These are phyloP conservation scores for Drepana falcataria DNA, from an alignment of 2,888 invertebrate species.

Conservation along the genomic window DNA sequence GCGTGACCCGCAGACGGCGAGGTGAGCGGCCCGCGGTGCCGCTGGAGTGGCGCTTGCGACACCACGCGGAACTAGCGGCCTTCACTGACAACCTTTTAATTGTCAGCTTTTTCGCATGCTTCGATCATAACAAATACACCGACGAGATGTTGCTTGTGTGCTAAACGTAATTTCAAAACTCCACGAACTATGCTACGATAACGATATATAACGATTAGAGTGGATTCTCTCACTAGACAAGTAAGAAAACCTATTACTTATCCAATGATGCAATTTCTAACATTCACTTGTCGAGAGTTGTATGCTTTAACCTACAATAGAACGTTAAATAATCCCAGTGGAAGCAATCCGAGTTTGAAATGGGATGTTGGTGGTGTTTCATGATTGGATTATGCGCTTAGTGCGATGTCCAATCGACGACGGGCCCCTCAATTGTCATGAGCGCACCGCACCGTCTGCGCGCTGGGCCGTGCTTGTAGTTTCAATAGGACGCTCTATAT, in stretches of 20 bases:
- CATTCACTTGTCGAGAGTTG: constrained; percentile 4
- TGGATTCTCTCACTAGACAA: neutral
- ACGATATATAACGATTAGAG: neutral
- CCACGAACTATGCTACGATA: neutral
- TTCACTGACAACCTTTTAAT: constrained; percentile 73
- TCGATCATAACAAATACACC: constrained; percentile 19
- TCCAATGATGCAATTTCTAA: neutral
- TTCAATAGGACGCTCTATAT: constrained; percentile 38
- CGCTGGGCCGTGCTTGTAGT: constrained; percentile 28
- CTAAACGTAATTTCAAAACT: constrained; percentile 1
- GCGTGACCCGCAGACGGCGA: constrained; percentile 65
- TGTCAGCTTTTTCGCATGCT: constrained; percentile 50
- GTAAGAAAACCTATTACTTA: neutral
- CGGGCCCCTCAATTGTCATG: constrained; percentile 53
- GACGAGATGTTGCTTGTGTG: constrained; percentile 9
- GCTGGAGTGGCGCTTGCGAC: constrained; percentile 50
- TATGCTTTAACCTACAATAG: constrained; percentile 18
- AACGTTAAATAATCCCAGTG: constrained; percentile 4
- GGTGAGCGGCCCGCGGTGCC: constrained; percentile 55
- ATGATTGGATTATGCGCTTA: constrained; percentile 36
- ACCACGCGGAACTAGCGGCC: constrained; percentile 67
- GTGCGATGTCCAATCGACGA: constrained; percentile 44
- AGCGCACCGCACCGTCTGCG: constrained; percentile 30
- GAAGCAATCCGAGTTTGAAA: constrained; percentile 21
- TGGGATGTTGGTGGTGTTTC: constrained; percentile 33